Conservation (phyloP, 30 jellyfish, hydroid and myxozoan genomes). For the Pelagia noctiluca region DNA sequence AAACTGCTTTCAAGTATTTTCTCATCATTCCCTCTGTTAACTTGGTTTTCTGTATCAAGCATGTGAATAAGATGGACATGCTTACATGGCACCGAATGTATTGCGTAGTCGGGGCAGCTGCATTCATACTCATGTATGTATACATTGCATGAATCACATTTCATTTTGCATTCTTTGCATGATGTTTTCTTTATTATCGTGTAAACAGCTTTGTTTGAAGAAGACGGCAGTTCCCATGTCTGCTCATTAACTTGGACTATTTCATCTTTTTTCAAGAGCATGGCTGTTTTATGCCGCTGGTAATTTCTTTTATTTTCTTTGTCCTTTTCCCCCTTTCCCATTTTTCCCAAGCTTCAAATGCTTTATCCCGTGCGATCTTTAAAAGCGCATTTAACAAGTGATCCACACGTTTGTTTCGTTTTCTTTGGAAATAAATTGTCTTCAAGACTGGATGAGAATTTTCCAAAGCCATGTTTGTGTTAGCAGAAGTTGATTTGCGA, state of each 20-base stretch:
- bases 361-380: conserved; percentile 21
- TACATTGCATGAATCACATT: conserved; percentile 2
- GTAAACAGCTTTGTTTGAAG: background rate
- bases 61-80: conserved; percentile 1
- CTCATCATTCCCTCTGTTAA: background rate
- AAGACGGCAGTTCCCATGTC: background rate
- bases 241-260: background rate
- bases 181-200: background rate
- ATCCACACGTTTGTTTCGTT: conserved; percentile 25
- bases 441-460: conserved; percentile 23
- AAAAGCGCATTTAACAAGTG: background rate
- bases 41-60: too few relatives aligned
- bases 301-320: background rate
- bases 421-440: conserved; percentile 17
- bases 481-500: conserved; percentile 4
- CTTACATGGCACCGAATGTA: conserved; percentile 13
- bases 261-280: background rate
- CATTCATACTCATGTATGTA: background rate
- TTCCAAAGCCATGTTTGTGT: conserved; percentile 34
- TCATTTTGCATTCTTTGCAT: conserved; percentile 13
- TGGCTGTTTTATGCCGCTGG: background rate
- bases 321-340: conserved; percentile 21
- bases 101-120: background rate
- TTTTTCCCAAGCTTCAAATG: conserved; percentile 26
- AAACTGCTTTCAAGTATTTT: background rate